phyloP scores from a whole-genome alignment of 2,113 vertebrate genomes.

The Tragelaphus strepsiceros region DNA sequence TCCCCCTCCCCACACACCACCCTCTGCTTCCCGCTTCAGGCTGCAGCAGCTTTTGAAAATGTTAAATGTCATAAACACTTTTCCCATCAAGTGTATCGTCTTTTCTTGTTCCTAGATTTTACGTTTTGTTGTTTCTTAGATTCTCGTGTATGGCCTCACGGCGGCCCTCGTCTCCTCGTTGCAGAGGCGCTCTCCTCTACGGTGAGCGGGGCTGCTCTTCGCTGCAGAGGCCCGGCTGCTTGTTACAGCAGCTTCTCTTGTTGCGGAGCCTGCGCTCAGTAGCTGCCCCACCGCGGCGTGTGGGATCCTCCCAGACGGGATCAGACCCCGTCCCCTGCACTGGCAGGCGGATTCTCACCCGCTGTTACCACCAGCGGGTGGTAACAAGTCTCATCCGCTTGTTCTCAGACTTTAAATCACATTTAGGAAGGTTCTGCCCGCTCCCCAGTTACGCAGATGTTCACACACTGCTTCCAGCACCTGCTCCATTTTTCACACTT shows the following conservation, averaged over 20 bases:
- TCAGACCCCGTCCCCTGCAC: not conserved
- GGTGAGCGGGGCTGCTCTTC: not conserved
- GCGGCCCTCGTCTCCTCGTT: not conserved
- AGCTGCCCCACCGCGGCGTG: not conserved
- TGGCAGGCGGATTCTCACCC: not conserved
- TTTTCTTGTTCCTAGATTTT: not conserved
- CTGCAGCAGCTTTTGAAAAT: not conserved
- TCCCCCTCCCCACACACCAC: no score
- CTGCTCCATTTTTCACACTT: not conserved
- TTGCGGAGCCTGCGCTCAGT: not conserved
- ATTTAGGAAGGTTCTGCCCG: not conserved
- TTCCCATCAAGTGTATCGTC: not conserved
- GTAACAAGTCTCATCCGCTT: not conserved
- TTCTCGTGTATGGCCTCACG: accelerated
- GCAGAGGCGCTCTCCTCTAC: not conserved
- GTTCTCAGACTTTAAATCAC: not conserved
- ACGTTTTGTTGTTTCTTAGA: not conserved
- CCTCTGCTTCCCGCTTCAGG: not conserved
- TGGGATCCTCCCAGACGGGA: not conserved
- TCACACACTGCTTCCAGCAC: not conserved
- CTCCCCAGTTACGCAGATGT: not conserved
- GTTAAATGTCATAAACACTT: not conserved
- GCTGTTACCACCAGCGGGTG: not conserved
- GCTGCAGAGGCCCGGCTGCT: not conserved
- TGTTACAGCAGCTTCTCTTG: not conserved